phyloP scores from a whole-genome alignment of 2,113 vertebrate species.

The Calidris pugnax region DNA sequence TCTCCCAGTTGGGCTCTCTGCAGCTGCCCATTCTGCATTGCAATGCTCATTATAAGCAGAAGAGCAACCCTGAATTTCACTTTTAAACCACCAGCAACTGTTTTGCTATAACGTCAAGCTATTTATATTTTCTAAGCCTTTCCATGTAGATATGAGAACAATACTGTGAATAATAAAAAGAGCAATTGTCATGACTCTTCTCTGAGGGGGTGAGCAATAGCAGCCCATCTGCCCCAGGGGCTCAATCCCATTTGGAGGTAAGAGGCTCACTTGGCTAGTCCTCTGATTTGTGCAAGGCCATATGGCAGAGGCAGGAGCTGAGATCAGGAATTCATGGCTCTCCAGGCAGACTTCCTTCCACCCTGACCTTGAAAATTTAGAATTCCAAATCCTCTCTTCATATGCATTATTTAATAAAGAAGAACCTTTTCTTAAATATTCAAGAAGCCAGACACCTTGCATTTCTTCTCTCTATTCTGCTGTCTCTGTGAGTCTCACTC shows the following conservation, averaged over 20 bases:
- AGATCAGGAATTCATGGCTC: neutral
- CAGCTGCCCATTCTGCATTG: neutral
- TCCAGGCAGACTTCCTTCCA: neutral
- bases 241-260: neutral
- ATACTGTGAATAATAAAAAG: neutral
- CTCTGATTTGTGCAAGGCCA: neutral
- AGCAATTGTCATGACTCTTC: neutral
- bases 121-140: slow-evolving; percentile 26
- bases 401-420: slow-evolving; percentile 58
- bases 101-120: neutral
- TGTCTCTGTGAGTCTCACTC: neutral
- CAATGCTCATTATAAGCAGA: neutral
- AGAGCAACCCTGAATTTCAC: neutral
- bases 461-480: slow-evolving; percentile 2
- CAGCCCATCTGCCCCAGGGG: neutral
- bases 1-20: neutral
- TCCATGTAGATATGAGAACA: neutral
- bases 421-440: slow-evolving; percentile 24
- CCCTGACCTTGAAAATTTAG: slow-evolving; percentile 56
- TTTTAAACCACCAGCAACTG: neutral
- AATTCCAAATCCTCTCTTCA: slow-evolving; percentile 39
- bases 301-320: neutral
- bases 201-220: neutral
- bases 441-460: slow-evolving; percentile 10
- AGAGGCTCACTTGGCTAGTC: neutral